Percentiles rank a stretch among this genome's conserved stretches.
Conservation (phyloP, 2,888 invertebrate species). For the Eupithecia subfuscata region DNA sequence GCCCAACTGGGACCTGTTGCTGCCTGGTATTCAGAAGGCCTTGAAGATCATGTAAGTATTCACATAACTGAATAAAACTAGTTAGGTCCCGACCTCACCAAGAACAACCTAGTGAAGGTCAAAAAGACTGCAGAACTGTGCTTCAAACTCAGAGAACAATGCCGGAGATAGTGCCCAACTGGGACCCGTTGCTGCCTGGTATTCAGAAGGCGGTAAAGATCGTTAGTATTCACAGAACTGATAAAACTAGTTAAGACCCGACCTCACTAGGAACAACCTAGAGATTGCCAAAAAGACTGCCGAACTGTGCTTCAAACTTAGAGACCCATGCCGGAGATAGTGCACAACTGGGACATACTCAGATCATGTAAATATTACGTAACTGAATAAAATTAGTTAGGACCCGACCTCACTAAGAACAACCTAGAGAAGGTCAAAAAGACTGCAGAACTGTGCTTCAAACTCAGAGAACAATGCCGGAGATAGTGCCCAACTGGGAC, state of each 20-base stretch:
- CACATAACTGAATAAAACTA: not conserved
- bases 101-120: conserved; percentile 78
- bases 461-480: conserved; percentile 80
- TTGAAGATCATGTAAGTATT: conserved; percentile 81
- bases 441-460: conserved; percentile 77
- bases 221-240: conserved; percentile 47
- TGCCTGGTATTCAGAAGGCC: conserved; percentile 75
- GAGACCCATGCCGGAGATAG: conserved; percentile 82
- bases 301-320: conserved; percentile 79
- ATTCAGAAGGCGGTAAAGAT: conserved; percentile 81
- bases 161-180: conserved; percentile 82
- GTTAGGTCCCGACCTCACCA: not conserved
- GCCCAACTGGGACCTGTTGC: conserved; percentile 80
- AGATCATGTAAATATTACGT: conserved; percentile 77
- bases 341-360: conserved; percentile 83
- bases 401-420: conserved; percentile 38
- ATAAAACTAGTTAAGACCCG: not conserved
- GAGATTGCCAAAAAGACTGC: conserved; percentile 80
- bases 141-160: conserved; percentile 80
- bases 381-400: not conserved
- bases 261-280: conserved; percentile 63
- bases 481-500: conserved; percentile 83
- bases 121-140: conserved; percentile 76
- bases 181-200: conserved; percentile 78
- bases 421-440: conserved; percentile 82